Percentiles rank a stretch among this genome's conserved stretches.
Conservation (phyloP, 2,113 vertebrate species). For the Callocephalon fimbriatum region DNA sequence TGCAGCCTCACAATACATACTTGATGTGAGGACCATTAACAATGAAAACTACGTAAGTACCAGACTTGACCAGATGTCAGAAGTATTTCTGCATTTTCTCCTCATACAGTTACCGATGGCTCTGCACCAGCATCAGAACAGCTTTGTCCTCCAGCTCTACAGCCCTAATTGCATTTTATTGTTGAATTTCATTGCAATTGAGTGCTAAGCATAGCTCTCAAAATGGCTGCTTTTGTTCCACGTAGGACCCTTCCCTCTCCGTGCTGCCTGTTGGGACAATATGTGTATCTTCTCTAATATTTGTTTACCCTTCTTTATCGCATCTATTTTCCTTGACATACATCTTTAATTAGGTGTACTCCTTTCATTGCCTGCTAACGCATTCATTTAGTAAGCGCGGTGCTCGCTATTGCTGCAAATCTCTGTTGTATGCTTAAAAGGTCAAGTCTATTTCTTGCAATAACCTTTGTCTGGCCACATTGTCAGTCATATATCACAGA, state of each 20-base stretch:
- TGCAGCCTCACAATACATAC: neutral
- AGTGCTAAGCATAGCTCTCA: neutral
- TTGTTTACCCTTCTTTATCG: conserved; percentile 56
- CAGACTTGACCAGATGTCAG: conserved; percentile 38
- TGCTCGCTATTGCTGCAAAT: conserved; percentile 26
- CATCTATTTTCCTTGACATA: conserved; percentile 37
- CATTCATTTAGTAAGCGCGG: conserved; percentile 13
- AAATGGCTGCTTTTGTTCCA: conserved; percentile 27
- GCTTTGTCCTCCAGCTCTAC: conserved; percentile 53
- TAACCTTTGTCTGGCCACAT: conserved; percentile 49
- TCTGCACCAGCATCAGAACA: conserved; percentile 48
- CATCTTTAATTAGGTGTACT: conserved; percentile 60
- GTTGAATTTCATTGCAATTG: conserved; percentile 18
- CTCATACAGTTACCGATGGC: conserved; percentile 2
- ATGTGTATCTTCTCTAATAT: conserved; percentile 20
- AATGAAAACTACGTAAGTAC: neutral
- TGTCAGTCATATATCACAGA: conserved; percentile 24
- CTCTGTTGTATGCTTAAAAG: conserved; percentile 13
- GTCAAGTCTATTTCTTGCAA: conserved; percentile 59
- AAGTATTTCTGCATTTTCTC: conserved; percentile 39
- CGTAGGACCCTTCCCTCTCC: neutral
- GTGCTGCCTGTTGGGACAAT: neutral
- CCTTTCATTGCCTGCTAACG: conserved; percentile 35
- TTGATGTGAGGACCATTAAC: conserved; percentile 1
- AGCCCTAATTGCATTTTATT: conserved; percentile 49